Conservation (phyloP, 2,888 invertebrate species). For the Pegoplata infirma region DNA sequence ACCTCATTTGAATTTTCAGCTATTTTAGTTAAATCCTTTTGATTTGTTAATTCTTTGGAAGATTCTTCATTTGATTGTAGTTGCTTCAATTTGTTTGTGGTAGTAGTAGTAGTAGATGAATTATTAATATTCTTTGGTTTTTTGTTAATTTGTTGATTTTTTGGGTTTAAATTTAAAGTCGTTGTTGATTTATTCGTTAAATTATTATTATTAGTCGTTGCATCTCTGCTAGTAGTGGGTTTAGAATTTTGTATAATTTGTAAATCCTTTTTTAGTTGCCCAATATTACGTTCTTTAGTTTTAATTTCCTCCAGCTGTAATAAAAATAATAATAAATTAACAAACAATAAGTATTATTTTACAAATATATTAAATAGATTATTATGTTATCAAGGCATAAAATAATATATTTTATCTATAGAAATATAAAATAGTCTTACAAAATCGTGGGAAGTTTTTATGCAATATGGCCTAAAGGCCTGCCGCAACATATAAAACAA, state of each 20-base stretch:
- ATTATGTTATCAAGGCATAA: constrained; percentile 17
- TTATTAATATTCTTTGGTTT: constrained; percentile 72
- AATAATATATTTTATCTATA: background rate
- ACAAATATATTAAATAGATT: constrained; percentile 18
- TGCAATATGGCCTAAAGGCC: constrained; percentile 33
- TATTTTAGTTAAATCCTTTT: constrained; percentile 43
- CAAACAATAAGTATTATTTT: constrained; percentile 13
- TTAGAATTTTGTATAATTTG: constrained; percentile 72
- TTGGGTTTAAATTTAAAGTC: constrained; percentile 44
- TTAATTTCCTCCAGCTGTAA: constrained; percentile 85
- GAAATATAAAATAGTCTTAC: constrained; percentile 41
- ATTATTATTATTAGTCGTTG: constrained; percentile 65
- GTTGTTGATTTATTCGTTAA: constrained; percentile 71
- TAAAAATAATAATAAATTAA: constrained; percentile 8
- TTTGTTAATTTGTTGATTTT: constrained; percentile 30
- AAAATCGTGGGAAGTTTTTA: constrained; percentile 63
- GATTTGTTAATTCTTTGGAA: constrained; percentile 30
- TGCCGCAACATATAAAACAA: background rate
- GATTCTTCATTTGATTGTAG: constrained; percentile 63
- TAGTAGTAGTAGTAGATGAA: constrained; percentile 40
- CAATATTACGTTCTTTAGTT: constrained; percentile 83
- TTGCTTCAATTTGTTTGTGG: constrained; percentile 55
- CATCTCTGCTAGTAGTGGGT: constrained; percentile 70
- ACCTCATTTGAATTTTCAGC: constrained; percentile 77
- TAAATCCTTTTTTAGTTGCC: constrained; percentile 79